Conservation (phyloP, 1,140 invertebrate species). For the Hycleus phaleratus region DNA sequence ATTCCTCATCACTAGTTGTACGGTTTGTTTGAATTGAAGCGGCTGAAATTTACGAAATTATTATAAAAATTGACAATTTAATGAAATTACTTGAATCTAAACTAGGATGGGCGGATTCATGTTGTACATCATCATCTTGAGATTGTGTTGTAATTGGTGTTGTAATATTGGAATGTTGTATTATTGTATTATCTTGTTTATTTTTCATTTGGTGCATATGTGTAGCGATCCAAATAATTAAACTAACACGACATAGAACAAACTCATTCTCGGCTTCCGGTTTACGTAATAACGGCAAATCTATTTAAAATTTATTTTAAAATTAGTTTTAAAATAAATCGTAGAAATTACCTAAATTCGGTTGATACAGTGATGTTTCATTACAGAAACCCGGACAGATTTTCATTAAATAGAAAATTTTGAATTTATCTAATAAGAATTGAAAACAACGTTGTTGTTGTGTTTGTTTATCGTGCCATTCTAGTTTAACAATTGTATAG, state of each 20-base stretch:
- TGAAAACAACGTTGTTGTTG: slow-evolving; percentile 76
- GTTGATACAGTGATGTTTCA: slow-evolving; percentile 79
- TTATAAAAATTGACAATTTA: slow-evolving; percentile 1
- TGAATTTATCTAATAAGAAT: slow-evolving; percentile 89
- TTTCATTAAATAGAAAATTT: slow-evolving; percentile 79
- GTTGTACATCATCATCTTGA: slow-evolving; percentile 33
- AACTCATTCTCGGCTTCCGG: slow-evolving; percentile 57
- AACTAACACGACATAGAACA: slow-evolving; percentile 67
- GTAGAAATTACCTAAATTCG: slow-evolving; percentile 60
- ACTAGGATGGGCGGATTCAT: slow-evolving; percentile 33
- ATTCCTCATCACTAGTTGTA: slow-evolving; percentile 33
- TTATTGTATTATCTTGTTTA: slow-evolving; percentile 12
- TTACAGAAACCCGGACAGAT: slow-evolving; percentile 86
- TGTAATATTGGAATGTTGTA: slow-evolving; percentile 10
- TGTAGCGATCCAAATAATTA: slow-evolving; percentile 84
- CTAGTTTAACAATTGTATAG: slow-evolving; percentile 75
- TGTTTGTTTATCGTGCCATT: slow-evolving; percentile 80
- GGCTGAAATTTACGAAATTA: slow-evolving; percentile 20
- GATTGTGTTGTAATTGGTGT: background rate
- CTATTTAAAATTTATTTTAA: slow-evolving; percentile 35
- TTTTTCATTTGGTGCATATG: slow-evolving; percentile 57
- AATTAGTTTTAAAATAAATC: slow-evolving; percentile 30
- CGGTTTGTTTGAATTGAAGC: slow-evolving; percentile 32
- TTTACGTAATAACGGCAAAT: slow-evolving; percentile 49
- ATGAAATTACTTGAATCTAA: slow-evolving; percentile 37